Conservation (phyloP, 2,888 invertebrate genomes). For the Rotaria sp. region DNA sequence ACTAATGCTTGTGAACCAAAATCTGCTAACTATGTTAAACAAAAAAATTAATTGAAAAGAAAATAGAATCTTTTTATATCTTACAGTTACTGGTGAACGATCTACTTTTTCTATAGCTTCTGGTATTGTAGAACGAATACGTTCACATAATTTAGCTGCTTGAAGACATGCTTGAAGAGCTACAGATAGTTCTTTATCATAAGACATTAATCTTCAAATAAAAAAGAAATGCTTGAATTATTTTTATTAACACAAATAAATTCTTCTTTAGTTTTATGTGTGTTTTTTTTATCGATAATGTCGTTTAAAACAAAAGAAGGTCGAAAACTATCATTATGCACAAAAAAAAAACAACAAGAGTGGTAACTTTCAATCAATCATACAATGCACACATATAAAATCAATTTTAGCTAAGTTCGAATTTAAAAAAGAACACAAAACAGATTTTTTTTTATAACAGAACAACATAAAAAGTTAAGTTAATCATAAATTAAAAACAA, state of each 20-base stretch:
- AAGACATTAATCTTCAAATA: not conserved
- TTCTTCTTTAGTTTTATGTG: not conserved
- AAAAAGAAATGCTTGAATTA: not conserved
- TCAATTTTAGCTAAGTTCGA: not conserved
- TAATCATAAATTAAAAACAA: not conserved
- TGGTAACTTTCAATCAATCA: not conserved
- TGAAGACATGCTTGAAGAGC: slow-evolving; percentile 2
- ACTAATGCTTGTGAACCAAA: slow-evolving; percentile 9
- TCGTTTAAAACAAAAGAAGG: not conserved
- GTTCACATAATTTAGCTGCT: slow-evolving; percentile 6
- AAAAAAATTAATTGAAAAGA: not conserved
- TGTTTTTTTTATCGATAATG: not conserved
- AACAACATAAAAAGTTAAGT: not conserved
- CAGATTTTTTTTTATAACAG: not conserved
- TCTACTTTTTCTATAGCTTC: not conserved
- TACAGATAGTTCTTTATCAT: not conserved
- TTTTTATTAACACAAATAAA: not conserved
- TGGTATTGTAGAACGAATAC: not conserved
- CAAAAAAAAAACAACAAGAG: not conserved
- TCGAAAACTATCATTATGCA: not conserved
- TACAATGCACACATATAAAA: not conserved
- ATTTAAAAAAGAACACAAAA: not conserved
- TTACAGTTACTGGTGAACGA: not conserved
- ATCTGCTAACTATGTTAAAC: not conserved
- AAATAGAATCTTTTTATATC: not conserved